Evolutionary conservation across 2,797 vertebrate species (phyloP), one percentile per base, ranked within the genome.

Genomic region (Poeciliopsis gracilis): DNA sequence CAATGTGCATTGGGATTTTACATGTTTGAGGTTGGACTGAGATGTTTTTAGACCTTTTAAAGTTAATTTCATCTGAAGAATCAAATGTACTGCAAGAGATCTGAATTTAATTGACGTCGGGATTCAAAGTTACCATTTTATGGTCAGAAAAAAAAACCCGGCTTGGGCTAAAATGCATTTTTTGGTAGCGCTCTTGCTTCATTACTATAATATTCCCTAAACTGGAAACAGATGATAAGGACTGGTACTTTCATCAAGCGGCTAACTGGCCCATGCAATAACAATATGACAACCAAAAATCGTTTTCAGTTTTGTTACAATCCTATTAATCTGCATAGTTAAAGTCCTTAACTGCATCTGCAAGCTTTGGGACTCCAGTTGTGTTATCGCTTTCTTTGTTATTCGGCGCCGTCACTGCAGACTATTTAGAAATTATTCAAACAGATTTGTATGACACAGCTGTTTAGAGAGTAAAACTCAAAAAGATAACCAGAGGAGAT

Each of bases 401-500:
- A 73, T 55, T 41, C 25, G 3, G 33, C 12, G n/a, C 28, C 41
- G 49, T 25, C 47, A 73, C 23, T 25, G 11, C 15, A 55, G 25
- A 41, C 6, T 25, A 23, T 51, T 67, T 76, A n/a, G 33, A 66
- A 28, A 67, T 76, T 4, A 25, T 67, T 16, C 15, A 49, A 67
- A 67, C 43, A 69, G 43, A 45, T 70, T 43, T 71, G 13, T 45
- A 30, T 13, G 10, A n/a, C n/a, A 55, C 18, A 25, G 20, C 20
- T 41, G 20, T n/a, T 57, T 28, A 57, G n/a, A 59, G 10, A 33
- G 3, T 30, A 66, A 63, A 47, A 33, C 57, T 67, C 45, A 47
- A 25, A 47, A 55, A 45, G n/a, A 79, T 45, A 59, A 69, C 36
- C 69, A 38, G 77, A 59, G 16, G 55, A 71, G 38, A 74, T 41